These are phyloP conservation scores for Thalassarche chlororhynchos DNA, from an alignment of 2,113 vertebrate genomes.

Conservation along the genomic window DNA sequence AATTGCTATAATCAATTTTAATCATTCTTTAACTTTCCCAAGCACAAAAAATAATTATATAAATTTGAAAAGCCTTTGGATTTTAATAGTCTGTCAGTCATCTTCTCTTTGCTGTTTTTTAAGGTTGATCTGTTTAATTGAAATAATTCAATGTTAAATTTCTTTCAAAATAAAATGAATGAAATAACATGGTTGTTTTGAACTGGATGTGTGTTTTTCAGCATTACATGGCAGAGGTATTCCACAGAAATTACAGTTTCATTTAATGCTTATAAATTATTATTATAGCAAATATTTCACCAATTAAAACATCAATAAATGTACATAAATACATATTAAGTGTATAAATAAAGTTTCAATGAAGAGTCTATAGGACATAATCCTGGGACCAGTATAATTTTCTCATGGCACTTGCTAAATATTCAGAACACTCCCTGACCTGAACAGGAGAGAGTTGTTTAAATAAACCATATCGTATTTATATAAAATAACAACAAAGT, in stretches of 20 bases:
- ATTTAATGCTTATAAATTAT: not conserved
- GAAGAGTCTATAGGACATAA: not conserved
- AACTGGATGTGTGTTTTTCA: not conserved
- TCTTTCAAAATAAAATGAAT: not conserved
- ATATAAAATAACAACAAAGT: not conserved
- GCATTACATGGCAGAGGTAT: fast-evolving
- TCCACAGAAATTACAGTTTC: not conserved
- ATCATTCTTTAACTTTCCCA: not conserved
- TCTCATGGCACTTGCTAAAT: not conserved
- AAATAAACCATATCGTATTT: not conserved
- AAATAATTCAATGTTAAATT: not conserved
- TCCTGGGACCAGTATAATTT: not conserved
- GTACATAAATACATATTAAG: not conserved
- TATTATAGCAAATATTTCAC: not conserved
- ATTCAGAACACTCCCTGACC: not conserved
- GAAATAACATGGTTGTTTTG: not conserved
- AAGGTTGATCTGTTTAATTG: not conserved
- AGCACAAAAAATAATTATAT: not conserved
- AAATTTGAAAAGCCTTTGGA: not conserved
- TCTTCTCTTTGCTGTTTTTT: not conserved
- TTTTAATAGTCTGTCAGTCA: not conserved
- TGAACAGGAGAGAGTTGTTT: not conserved
- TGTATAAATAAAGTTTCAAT: not conserved
- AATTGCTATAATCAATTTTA: not conserved
- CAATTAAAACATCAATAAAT: not conserved